phyloP scores from a whole-genome alignment of 2,113 vertebrate genomes.

The Solea solea region DNA sequence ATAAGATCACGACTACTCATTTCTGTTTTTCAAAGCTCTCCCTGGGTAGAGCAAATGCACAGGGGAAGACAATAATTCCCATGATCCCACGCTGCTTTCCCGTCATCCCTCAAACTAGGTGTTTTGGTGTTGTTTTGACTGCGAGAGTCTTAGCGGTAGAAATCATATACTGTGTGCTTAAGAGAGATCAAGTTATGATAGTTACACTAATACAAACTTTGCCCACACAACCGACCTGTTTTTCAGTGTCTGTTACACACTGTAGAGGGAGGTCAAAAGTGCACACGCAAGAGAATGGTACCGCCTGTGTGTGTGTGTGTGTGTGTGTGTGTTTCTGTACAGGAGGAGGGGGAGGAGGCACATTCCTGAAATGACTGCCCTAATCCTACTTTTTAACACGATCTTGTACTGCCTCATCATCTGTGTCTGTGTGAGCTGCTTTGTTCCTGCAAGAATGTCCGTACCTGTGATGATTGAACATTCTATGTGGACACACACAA shows the following conservation, averaged over 20 bases:
- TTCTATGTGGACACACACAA: background rate
- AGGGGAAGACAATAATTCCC: too few species aligned
- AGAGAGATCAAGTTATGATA: background rate
- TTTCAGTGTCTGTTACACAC: conserved; percentile 3
- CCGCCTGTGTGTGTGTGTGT: background rate
- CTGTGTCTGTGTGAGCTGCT: background rate
- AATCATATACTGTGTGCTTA: background rate
- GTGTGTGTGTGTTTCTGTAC: conserved; percentile 14
- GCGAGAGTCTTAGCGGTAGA: too few species aligned
- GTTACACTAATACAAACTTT: background rate
- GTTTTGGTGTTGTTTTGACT: too few species aligned
- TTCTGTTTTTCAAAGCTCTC: too few species aligned
- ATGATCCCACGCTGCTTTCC: too few species aligned
- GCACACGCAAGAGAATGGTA: conserved; percentile 8
- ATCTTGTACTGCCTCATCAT: conserved; percentile 19
- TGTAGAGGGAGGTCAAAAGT: conserved; percentile 34
- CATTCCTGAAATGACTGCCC: conserved; percentile 50
- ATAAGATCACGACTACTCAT: too few species aligned
- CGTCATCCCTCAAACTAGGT: too few species aligned
- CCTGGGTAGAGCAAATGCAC: too few species aligned
- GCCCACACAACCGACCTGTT: background rate
- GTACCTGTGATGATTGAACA: background rate
- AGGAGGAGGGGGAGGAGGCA: conserved; percentile 22
- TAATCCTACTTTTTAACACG: conserved; percentile 42
- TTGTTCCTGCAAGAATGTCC: background rate